Base-by-base conservation (phyloP, 2,888 invertebrate genomes). In the Leptinotarsa rubiginosa region DNA sequence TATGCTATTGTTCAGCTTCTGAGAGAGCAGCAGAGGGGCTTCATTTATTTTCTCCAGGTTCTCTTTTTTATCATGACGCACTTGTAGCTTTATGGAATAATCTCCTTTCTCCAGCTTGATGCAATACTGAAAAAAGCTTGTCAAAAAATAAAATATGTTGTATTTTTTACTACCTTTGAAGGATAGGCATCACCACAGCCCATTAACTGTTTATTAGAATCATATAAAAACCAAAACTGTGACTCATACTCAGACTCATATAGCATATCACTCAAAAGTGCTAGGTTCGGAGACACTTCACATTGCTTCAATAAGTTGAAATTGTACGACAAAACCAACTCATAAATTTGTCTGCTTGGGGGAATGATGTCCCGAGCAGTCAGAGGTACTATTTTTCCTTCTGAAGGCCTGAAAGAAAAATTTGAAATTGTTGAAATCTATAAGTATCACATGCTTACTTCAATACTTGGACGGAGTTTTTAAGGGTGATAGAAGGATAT, bases 181-280 rank as follows among this genome's bases (percentile, higher is more conserved):
- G 97, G 95, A 87, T 95, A 97, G 2, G 97, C 97, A 88, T 98
- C 97, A 0, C 98, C 97, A 77, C 93, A 92, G 69, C 92, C 92
- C 82, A 98, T 87, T 73, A 95, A 91, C 84, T 96, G 95, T 88
- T 99, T 99, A 88, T 96, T 96, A 73, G 90, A 89, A 88, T 98
- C 97, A 89, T 95, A 99, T 76, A 99, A 77, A 95, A 98, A 96
- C 97, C 98, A 98, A 87, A 99, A 90, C 88, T 99, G 97, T 10
- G 97, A 95, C 88, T 99, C 98, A 86, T 94, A 97, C 88, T 98
- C 97, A 0, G 95, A 95, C 88, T 99, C 99, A 87, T 99, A 99
- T 56, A 99, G 89, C 85, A 96, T 91, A 84, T 96, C 94, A 86
- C 95, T 95, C 52, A 99, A 90, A 74, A 96, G 85, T 0, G 96